A percentile compares a stretch with the other conserved stretches of the same genome.
Evolutionary conservation across 2,888 invertebrate species (phyloP).

Genomic region (Hybos culiciformis): DNA sequence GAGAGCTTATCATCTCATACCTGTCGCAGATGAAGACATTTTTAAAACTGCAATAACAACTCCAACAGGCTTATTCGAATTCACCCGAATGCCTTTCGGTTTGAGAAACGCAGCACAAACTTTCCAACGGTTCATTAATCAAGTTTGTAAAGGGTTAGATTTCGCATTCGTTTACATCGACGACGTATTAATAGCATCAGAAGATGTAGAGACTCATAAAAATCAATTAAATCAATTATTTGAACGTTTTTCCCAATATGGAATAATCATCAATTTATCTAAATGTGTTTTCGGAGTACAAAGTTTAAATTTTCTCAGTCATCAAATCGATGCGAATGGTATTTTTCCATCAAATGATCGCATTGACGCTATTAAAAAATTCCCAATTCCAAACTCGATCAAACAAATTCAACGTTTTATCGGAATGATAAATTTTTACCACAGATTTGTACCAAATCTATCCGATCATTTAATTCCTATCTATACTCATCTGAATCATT

Average conservation of each 20-base stretch:
- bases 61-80: constrained; percentile 24
- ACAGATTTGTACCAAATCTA: not conserved
- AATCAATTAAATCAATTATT: constrained; percentile 13
- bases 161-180: constrained; percentile 18
- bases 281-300: constrained; percentile 11
- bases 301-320: not conserved
- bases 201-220: constrained; percentile 10
- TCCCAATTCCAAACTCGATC: not conserved
- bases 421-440: not conserved
- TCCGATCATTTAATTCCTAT: not conserved
- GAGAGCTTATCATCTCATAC: constrained; percentile 2
- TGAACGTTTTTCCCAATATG: not conserved
- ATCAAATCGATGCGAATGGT: not conserved
- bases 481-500: not conserved
- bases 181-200: constrained; percentile 17
- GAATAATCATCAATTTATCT: constrained; percentile 13
- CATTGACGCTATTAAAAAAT: not conserved
- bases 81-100: constrained; percentile 16
- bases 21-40: not conserved
- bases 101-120: not conserved
- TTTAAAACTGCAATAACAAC: not conserved
- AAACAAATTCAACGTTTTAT: not conserved
- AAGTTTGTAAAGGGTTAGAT: constrained; percentile 14
- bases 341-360: constrained; percentile 1
- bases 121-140: constrained; percentile 13